Base-by-base conservation (phyloP, 2,797 vertebrate genomes). In the Melanotaenia nigrans region DNA sequence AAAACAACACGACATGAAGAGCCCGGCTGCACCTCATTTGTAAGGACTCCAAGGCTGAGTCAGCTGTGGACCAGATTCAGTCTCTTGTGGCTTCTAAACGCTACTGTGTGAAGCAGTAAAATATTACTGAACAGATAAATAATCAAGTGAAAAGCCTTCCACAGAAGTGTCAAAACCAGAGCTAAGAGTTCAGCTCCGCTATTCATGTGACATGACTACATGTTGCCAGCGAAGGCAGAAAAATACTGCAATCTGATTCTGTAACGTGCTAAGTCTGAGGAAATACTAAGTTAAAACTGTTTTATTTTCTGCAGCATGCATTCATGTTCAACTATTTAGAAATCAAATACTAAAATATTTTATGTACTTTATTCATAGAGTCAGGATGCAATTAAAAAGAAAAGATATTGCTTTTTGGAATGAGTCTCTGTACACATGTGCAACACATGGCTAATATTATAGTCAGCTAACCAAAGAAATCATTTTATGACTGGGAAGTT, bases 391-490 rank as follows among this genome's bases (percentile, higher is more conserved):
- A 42, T 42, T 42, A 45, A 45, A 6, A 40, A 12, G 2, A 40
- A 40, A 14, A 12, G 1, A 42, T 1, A 42, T 42, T 45, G 16
- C 2, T n/a, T 47, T 47, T 8, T 20, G 0, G 20, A 73, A 42
- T 5, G 16, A 42, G 42, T 32, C 36, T 55, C 35, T 35, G 12
- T 68, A 56, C 80, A 71, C 30, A 53, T 53, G 51, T 53, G 10
- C 51, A 53, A 25, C 51, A 81, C 64, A 75, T 79, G 79, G 54
- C 59, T 64, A 20, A 77, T 36, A 6, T 33, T 47, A 68, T 38
- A 57, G 61, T 64, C 33, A 35, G 22, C 61, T 68, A 53, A 75
- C 77, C 36, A 66, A 16, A 79, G 36, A 75, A 69, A 24, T 28
- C 3, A 1, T 58, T 68, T 65, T 68, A 61, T 61, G 67, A 70